Evolutionary conservation across 2,113 vertebrate species (phyloP).

Genomic region (Scomber colias): DNA sequence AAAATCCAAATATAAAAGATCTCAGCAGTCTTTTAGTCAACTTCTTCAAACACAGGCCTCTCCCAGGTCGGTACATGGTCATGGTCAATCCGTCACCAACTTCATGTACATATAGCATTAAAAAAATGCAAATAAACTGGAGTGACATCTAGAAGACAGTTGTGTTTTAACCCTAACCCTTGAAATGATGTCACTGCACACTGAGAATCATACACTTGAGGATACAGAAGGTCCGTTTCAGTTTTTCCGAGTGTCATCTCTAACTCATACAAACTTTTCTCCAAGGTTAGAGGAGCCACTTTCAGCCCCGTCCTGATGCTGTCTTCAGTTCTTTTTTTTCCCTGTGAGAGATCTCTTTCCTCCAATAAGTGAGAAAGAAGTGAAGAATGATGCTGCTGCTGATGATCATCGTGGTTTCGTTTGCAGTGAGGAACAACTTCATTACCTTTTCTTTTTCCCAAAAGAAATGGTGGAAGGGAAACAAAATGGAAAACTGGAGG

Average conservation of each 20-base stretch:
- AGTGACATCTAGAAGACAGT: background rate
- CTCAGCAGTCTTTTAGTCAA: too few species aligned
- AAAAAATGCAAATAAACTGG: background rate
- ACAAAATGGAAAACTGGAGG: slow-evolving; percentile 37
- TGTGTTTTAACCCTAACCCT: background rate
- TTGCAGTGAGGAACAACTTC: slow-evolving; percentile 39
- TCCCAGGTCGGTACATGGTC: too few species aligned
- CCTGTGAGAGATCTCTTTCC: slow-evolving; percentile 8
- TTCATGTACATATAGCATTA: background rate
- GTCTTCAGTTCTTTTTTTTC: background rate
- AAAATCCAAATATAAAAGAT: too few species aligned
- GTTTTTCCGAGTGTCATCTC: background rate
- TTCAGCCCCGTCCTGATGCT: background rate
- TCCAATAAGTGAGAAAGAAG: background rate
- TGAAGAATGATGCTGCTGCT: slow-evolving; percentile 14
- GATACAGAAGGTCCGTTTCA: background rate
- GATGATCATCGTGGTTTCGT: slow-evolving; percentile 29
- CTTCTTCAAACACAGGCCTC: too few species aligned
- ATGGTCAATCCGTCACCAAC: background rate
- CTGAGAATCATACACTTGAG: background rate
- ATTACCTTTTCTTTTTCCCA: slow-evolving; percentile 47
- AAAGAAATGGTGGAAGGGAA: slow-evolving; percentile 36
- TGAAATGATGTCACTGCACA: background rate
- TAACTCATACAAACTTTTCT: background rate
- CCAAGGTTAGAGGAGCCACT: slow-evolving; percentile 1